phyloP scores from a whole-genome alignment of 2,797 vertebrate genomes.

The Scolopax rusticola region DNA sequence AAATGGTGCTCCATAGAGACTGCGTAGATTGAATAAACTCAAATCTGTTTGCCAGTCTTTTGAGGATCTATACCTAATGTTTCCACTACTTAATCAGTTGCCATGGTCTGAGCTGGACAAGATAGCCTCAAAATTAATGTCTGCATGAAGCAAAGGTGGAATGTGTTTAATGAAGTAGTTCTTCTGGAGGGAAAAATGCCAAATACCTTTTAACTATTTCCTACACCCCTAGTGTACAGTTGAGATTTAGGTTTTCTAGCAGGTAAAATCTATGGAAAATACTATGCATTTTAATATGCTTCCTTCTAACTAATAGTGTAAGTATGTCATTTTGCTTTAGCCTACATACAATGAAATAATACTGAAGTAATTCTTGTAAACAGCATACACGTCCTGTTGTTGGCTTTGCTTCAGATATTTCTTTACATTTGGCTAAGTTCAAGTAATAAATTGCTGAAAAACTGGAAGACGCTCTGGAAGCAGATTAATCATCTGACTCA shows the following conservation, averaged over 20 bases:
- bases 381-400: not conserved
- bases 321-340: not conserved
- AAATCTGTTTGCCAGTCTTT: not conserved
- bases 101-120: not conserved
- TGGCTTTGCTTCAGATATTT: slow-evolving; percentile 63
- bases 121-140: not conserved
- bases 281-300: not conserved
- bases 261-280: not conserved
- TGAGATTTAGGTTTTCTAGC: not conserved
- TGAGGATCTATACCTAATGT: not conserved
- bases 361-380: slow-evolving; percentile 15
- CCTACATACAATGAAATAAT: not conserved
- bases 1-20: not conserved
- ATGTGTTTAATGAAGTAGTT: not conserved
- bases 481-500: slow-evolving; percentile 68
- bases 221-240: not conserved
- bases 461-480: slow-evolving; percentile 41
- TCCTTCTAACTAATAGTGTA: not conserved
- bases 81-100: not conserved
- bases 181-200: not conserved
- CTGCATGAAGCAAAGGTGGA: not conserved
- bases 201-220: not conserved
- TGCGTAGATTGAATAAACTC: not conserved
- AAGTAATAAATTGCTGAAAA: slow-evolving; percentile 52
- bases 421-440: slow-evolving; percentile 59